A percentile compares a stretch with the other conserved stretches of the same genome.
These are phyloP conservation scores for Menidia menidia DNA, from an alignment of 2,797 vertebrate species.

Conservation along the genomic window DNA sequence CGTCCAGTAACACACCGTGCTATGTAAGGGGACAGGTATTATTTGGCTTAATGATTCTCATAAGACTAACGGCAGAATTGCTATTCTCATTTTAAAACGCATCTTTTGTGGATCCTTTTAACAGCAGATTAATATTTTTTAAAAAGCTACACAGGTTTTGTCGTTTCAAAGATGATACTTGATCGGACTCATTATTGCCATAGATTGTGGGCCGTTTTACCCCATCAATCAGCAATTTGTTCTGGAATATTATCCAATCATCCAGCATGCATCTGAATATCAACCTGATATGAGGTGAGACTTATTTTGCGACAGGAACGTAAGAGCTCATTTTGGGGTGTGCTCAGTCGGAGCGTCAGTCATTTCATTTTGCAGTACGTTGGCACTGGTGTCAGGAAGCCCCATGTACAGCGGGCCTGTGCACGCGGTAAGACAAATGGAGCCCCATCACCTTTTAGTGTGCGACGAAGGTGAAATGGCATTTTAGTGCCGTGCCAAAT, in stretches of 20 bases:
- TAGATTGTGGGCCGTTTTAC: conserved; percentile 16
- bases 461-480: conserved; percentile 70
- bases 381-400: conserved; percentile 9
- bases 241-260: conserved; percentile 18
- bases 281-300: neutral
- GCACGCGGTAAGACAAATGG: conserved; percentile 48
- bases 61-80: neutral
- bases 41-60: neutral
- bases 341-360: conserved; percentile 22
- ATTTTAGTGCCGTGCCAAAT: conserved; percentile 72
- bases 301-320: conserved; percentile 37
- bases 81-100: too few species aligned
- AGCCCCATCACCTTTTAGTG: conserved; percentile 66
- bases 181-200: conserved; percentile 16
- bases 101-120: neutral
- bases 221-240: conserved; percentile 20
- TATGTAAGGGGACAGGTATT: too few species aligned
- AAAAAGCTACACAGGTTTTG: neutral
- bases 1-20: too few species aligned
- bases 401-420: conserved; percentile 22
- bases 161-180: conserved; percentile 1
- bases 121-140: neutral
- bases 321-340: conserved; percentile 22
- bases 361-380: conserved; percentile 9
- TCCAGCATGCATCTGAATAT: neutral